phyloP scores from a whole-genome alignment of 2,888 invertebrate genomes.

The Gnatocerus cornutus region DNA sequence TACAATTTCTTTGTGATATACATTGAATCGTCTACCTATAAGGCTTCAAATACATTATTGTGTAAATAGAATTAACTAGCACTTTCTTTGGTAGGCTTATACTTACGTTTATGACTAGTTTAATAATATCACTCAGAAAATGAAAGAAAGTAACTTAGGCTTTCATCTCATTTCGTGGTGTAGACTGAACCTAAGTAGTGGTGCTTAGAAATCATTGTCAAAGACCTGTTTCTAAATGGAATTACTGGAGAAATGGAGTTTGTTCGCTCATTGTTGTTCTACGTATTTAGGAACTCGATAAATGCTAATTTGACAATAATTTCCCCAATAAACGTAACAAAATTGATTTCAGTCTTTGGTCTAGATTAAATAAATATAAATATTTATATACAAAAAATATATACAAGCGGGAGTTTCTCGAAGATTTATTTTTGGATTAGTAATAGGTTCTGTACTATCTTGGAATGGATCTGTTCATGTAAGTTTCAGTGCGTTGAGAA shows the following conservation, averaged over 20 bases:
- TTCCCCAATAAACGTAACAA: slow-evolving; percentile 54
- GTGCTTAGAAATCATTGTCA: slow-evolving; percentile 56
- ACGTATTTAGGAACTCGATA: slow-evolving; percentile 53
- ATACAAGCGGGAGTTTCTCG: slow-evolving; percentile 26
- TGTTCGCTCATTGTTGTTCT: slow-evolving; percentile 40
- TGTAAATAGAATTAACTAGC: slow-evolving; percentile 60
- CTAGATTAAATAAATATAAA: slow-evolving; percentile 63
- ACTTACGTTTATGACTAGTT: slow-evolving; percentile 65
- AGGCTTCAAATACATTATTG: slow-evolving; percentile 51
- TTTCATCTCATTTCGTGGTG: slow-evolving; percentile 34
- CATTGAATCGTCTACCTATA: slow-evolving; percentile 59
- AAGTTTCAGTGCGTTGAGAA: slow-evolving; percentile 37
- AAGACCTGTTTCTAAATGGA: slow-evolving; percentile 30
- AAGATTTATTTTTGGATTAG: slow-evolving; percentile 42
- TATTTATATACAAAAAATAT: slow-evolving; percentile 59
- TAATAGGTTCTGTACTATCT: slow-evolving; percentile 28
- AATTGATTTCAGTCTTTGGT: slow-evolving; percentile 66
- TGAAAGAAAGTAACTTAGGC: slow-evolving; percentile 40
- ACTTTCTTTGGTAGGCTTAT: slow-evolving; percentile 68
- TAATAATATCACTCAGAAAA: slow-evolving; percentile 66
- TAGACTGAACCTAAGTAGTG: slow-evolving; percentile 37
- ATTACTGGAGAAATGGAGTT: slow-evolving; percentile 43
- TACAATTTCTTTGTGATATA: slow-evolving; percentile 64
- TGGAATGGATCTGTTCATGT: slow-evolving; percentile 37
- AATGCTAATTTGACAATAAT: slow-evolving; percentile 56